These are phyloP conservation scores for Polypterus senegalus DNA, from an alignment of 2,113 vertebrate species.

Conservation along the genomic window DNA sequence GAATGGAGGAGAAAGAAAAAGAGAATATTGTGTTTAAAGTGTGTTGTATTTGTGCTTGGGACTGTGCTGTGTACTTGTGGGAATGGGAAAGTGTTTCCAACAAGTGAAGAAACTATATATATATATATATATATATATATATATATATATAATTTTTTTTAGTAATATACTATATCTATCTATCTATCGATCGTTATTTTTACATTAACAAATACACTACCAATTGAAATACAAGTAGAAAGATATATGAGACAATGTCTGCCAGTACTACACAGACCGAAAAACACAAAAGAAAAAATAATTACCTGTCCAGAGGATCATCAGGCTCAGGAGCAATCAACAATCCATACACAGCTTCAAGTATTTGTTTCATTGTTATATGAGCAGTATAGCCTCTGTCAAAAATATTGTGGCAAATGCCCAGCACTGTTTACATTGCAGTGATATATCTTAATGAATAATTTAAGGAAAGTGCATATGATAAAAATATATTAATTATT, in stretches of 20 bases:
- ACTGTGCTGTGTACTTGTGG: no score
- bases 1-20: no score
- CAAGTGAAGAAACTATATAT: no score
- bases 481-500: no score
- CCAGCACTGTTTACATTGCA: constrained; percentile 45
- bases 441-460: constrained; percentile 32
- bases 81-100: no score
- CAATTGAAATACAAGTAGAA: background rate
- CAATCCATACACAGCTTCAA: constrained; percentile 39
- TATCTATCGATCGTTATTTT: background rate
- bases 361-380: constrained; percentile 38
- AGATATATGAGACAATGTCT: background rate
- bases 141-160: background rate
- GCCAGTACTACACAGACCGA: background rate
- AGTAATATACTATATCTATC: background rate
- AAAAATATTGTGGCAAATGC: constrained; percentile 47
- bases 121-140: background rate
- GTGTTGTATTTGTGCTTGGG: no score
- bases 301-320: constrained; percentile 41
- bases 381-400: constrained; percentile 40
- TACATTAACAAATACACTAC: background rate
- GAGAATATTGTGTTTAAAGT: no score
- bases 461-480: constrained; percentile 32
- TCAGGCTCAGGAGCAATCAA: constrained; percentile 41
- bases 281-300: no score